Evolutionary conservation across 2,888 invertebrate genomes (phyloP), one percentile per base, ranked within the genome.

Genomic region (Cylindroiulus punctatus): DNA sequence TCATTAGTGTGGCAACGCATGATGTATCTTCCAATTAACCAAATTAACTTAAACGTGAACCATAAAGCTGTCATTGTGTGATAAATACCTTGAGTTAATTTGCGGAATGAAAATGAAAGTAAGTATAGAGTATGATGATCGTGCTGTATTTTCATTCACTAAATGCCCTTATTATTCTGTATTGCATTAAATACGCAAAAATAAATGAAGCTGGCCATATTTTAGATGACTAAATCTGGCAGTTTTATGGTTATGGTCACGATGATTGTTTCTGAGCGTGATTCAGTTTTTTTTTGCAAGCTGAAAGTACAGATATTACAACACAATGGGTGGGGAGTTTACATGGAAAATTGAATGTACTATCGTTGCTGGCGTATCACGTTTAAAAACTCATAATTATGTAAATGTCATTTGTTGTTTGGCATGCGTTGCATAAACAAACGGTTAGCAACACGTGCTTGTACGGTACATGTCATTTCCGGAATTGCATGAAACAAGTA

Each of bases 281-380:
- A 30, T 76, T 76, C 14, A 0, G 30, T 76, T 76, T 52, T 76
- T 76, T 32, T 26, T 32, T n/a, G n/a, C n/a, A 10, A 76, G 30
- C 17, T 32, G 30, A 8, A 30, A 76, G 76, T 76, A 30, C 30
- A 76, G 30, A 76, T 32, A 12, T 76, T 76, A 17, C 76, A 17
- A 76, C 65, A 65, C 65, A 65, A 44, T 14, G 76, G 76, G 76
- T 76, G 76, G 12, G 76, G 76, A 76, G 30, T 76, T 76, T 10
- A 32, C 26, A 76, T 30, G 30, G 76, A 76, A 30, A 76, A 76
- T 76, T 32, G 30, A 76, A 76, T 65, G 26, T 26, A 26, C 65
- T 2, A 30, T 76, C 30, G 76, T 30, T 30, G 26, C 2, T 32
- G 1, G 30, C 30, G 30, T 76, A 76, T 76, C 76, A 30, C 76